Percentiles rank a stretch among this genome's conserved stretches.
Conservation (phyloP, 2,113 vertebrate species). For the Burhinus oedicnemus region DNA sequence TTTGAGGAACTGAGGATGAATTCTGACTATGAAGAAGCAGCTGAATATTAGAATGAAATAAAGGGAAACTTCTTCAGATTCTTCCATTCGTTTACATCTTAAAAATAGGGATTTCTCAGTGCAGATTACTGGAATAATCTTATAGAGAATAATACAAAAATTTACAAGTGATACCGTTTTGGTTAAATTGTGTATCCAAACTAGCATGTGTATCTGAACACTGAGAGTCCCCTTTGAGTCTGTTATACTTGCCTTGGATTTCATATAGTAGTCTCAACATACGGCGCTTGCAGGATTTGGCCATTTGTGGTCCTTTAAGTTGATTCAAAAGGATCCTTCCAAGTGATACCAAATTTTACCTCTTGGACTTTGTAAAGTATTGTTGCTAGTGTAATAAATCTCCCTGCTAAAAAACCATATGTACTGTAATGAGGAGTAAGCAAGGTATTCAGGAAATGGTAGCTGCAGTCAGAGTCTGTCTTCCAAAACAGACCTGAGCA, state of each 20-base stretch:
- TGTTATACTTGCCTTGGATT: background rate
- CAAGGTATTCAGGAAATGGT: background rate
- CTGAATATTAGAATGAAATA: background rate
- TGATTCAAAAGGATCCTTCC: background rate
- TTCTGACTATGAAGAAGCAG: background rate
- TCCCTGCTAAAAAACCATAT: rapidly evolving
- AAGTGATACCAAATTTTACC: background rate
- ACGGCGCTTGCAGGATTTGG: background rate
- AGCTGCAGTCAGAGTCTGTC: background rate
- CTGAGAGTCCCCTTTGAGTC: background rate
- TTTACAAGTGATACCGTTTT: background rate
- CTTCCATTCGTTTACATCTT: background rate
- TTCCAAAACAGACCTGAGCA: background rate
- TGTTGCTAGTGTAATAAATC: background rate
- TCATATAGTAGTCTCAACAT: background rate
- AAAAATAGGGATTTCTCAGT: background rate
- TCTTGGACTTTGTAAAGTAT: background rate
- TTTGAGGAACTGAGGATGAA: background rate
- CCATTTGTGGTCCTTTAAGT: background rate
- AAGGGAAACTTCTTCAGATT: background rate
- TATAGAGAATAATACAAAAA: background rate
- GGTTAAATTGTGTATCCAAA: background rate
- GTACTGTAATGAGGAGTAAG: background rate
- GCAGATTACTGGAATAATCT: background rate
- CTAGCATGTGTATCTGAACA: background rate